phyloP scores from a whole-genome alignment of 2,888 invertebrate genomes.

The Xanthia icteritia region DNA sequence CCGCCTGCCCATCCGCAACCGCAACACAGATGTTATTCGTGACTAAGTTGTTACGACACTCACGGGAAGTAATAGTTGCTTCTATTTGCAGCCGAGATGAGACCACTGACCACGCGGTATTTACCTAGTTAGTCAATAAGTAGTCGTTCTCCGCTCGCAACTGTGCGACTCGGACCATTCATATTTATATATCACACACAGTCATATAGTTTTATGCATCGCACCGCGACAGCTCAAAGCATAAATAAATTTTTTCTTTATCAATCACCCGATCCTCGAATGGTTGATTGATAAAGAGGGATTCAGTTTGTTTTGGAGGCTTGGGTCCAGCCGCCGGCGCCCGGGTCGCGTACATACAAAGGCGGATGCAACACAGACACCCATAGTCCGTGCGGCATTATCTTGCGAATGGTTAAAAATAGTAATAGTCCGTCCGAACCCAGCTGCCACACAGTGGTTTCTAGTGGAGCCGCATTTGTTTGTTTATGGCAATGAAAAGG shows the following conservation, averaged over 20 bases:
- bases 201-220: neutral
- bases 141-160: conserved; percentile 15
- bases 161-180: neutral
- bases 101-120: conserved; percentile 33
- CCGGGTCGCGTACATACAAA: too few species aligned
- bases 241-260: neutral
- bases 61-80: conserved; percentile 31
- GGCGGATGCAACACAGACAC: too few species aligned
- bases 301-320: neutral
- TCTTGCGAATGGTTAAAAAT: too few species aligned
- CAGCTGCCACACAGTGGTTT: too few species aligned
- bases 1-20: neutral
- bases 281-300: neutral
- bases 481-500: too few species aligned
- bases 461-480: too few species aligned
- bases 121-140: conserved; percentile 49
- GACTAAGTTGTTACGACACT: conserved; percentile 23
- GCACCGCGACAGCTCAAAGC: neutral
- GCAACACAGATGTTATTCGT: neutral
- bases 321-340: neutral
- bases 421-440: too few species aligned
- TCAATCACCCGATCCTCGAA: neutral
- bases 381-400: too few species aligned
- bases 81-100: conserved; percentile 42
- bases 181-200: neutral